Evolutionary conservation across 2,113 vertebrate species (phyloP).

Genomic region (Lathamus discolor): DNA sequence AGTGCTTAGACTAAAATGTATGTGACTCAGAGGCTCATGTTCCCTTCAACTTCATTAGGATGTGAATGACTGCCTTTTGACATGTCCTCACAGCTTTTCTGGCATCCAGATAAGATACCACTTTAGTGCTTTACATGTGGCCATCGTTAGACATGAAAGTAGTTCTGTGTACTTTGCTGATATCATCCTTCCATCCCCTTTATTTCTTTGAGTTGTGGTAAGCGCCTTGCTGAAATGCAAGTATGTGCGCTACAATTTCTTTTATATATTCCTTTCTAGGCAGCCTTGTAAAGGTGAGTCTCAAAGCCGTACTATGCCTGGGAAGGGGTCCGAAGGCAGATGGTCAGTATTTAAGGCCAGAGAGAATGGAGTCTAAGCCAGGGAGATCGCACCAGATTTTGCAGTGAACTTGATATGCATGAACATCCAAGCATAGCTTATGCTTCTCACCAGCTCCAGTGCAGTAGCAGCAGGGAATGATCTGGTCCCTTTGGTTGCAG

Average conservation of each 20-base stretch:
- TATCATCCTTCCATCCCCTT: rapidly evolving
- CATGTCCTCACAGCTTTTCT: not conserved
- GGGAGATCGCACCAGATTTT: not conserved
- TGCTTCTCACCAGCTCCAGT: not conserved
- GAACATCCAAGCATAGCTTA: not conserved
- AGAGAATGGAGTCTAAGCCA: not conserved
- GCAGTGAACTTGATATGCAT: not conserved
- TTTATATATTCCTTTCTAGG: not conserved
- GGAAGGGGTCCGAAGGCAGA: not conserved
- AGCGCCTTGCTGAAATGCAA: not conserved
- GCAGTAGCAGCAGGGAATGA: not conserved
- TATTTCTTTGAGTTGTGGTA: not conserved
- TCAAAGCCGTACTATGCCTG: not conserved
- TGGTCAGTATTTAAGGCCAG: not conserved
- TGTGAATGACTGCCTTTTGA: not conserved
- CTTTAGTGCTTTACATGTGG: not conserved
- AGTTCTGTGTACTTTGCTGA: not conserved
- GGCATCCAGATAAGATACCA: not conserved
- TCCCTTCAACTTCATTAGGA: not conserved
- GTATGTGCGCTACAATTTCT: not conserved
- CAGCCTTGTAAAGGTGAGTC: not conserved
- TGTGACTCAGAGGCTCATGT: not conserved
- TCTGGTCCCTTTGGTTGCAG: not conserved
- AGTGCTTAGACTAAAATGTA: rapidly evolving
- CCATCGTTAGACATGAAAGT: not conserved